Evolutionary conservation across 2,888 invertebrate species (phyloP).

Genomic region (Ephialtes manifestator): DNA sequence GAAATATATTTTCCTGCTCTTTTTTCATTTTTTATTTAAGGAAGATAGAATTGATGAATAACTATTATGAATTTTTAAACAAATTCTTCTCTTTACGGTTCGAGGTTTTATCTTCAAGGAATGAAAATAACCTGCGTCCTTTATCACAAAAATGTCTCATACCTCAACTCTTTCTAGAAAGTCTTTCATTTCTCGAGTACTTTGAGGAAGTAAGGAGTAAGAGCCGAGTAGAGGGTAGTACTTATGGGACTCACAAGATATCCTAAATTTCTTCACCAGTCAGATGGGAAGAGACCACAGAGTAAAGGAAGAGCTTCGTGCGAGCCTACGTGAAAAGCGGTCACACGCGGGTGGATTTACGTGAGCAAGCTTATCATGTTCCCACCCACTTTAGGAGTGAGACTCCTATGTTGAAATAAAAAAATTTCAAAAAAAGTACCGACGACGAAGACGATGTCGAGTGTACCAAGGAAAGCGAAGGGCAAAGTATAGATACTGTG

Average conservation of each 20-base stretch:
- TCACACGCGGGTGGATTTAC: conserved; percentile 51
- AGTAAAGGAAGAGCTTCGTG: conserved; percentile 19
- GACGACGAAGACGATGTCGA: conserved; percentile 18
- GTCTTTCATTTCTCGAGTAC: conserved; percentile 8
- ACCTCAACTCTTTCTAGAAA: not conserved
- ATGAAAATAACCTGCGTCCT: not conserved
- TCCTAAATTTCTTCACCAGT: conserved; percentile 35
- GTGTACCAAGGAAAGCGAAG: conserved; percentile 28
- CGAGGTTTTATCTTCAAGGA: not conserved
- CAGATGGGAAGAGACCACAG: conserved; percentile 1
- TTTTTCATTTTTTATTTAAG: not conserved
- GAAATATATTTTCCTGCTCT: too few species aligned
- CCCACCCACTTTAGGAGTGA: conserved; percentile 59
- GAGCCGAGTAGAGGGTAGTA: not conserved
- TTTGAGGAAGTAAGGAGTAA: not conserved
- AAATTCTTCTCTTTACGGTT: not conserved
- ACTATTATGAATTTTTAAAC: not conserved
- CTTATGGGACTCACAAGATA: not conserved
- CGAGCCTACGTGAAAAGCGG: conserved; percentile 38
- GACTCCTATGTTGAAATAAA: conserved; percentile 19
- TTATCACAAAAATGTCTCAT: not conserved
- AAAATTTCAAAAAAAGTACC: conserved; percentile 9
- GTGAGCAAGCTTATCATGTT: conserved; percentile 64
- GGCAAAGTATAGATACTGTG: not conserved
- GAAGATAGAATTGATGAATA: not conserved